These are phyloP conservation scores for Musca vetustissima DNA, from an alignment of 1,140 invertebrate genomes.

Conservation along the genomic window DNA sequence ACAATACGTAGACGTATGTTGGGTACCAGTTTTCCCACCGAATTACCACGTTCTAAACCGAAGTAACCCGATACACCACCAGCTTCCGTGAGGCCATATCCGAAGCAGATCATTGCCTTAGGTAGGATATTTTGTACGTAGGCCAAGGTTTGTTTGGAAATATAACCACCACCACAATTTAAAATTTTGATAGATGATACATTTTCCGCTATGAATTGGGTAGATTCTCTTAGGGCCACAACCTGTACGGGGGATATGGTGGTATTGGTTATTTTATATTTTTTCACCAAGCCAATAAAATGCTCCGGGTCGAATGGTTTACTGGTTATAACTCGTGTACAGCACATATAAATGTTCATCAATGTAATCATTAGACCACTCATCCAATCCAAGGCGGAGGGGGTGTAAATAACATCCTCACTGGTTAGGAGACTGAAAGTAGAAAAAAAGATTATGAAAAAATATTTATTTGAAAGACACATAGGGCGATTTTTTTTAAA, in stretches of 20 bases:
- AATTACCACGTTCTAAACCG: conserved; percentile 32
- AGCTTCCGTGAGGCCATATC: conserved; percentile 43
- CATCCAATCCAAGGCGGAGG: conserved; percentile 48
- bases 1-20: neutral
- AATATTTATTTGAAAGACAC: too few relatives aligned
- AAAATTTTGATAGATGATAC: conserved; percentile 37
- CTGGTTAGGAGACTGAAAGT: conserved; percentile 31
- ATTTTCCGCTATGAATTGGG: conserved; percentile 35
- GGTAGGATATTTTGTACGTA: conserved; percentile 39
- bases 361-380: conserved; percentile 42
- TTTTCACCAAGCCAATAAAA: conserved; percentile 38
- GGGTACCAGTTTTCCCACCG: conserved; percentile 29
- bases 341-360: conserved; percentile 34
- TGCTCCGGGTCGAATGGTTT: conserved; percentile 37
- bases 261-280: conserved; percentile 44
- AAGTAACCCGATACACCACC: conserved; percentile 45
- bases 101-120: conserved; percentile 40
- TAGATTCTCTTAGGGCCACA: conserved; percentile 39
- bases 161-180: conserved; percentile 39
- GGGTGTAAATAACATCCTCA: conserved; percentile 36
- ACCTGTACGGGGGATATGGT: conserved; percentile 36
- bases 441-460: too few relatives aligned
- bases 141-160: conserved; percentile 39
- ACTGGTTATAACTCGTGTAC: conserved; percentile 42
- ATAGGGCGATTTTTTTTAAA: too few relatives aligned